Evolutionary conservation across 2,888 invertebrate genomes (phyloP), one percentile per base, ranked within the genome.

Genomic region (Melanophora roralis): DNA sequence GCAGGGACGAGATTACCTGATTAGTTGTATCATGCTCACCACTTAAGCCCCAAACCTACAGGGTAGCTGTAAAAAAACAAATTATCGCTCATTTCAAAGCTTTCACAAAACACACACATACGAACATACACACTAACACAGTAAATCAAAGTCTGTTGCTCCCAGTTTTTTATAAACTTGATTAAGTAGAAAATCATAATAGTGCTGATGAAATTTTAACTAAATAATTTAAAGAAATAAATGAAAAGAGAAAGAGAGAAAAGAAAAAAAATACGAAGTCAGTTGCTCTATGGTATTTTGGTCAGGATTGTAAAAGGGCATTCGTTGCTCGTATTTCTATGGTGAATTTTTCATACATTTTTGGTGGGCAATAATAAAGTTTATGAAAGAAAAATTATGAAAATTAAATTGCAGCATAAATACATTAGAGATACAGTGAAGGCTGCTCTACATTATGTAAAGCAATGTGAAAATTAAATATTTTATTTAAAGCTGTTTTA

Each of bases 181-280:
- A 49, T 60, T 49, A 40, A 40, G 16, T 5, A 40, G 32, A 8
- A 71, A 60, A 51, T 60, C 34, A 43, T 27, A 5, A 27, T 19
- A 40, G 23, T 47, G 34, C 49, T 59, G 34, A 67, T 67, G 34
- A 59, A 67, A 67, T 59, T 65, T 34, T 38, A 59, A 51, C 21
- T 47, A 21, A 76, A 76, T 64, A 62, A 57, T 53, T 62, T 40
- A 19, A 75, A 55, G 27, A n/a, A 53, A 49, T 32, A 23, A 59
- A 9, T n/a, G 16, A 34, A 40, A 27, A 55, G 55, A 19, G 7
- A 14, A 38, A 21, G 7, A 21, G n/a, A 3, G 27, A 27, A 27
- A 27, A 5, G n/a, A n/a, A 27, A 5, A 5, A 59, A 23, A 8
- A 38, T 19, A 49, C 49, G 6, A 59, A 49, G 8, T n/a, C 19